Evolutionary conservation across 2,797 vertebrate species (phyloP).

Genomic region (Premnoplex brunnescens): DNA sequence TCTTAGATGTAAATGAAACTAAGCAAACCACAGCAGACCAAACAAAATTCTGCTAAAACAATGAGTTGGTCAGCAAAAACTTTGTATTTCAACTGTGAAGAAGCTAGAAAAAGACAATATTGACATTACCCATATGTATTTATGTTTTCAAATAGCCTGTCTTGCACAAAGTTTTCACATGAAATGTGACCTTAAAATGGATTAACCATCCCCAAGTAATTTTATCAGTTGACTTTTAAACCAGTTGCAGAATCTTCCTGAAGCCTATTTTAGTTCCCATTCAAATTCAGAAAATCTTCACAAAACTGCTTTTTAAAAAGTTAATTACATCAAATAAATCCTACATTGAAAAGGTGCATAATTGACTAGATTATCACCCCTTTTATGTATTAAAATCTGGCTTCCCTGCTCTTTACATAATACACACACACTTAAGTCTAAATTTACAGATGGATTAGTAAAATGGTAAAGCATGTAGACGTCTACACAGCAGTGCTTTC

Average conservation of each 20-base stretch:
- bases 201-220: not conserved
- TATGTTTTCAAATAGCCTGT: not conserved
- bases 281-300: not conserved
- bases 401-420: not conserved
- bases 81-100: not conserved
- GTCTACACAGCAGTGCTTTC: not conserved
- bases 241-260: not conserved
- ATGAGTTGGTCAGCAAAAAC: not conserved
- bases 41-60: not conserved
- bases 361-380: not conserved
- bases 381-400: not conserved
- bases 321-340: not conserved
- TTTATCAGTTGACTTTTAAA: not conserved
- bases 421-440: not conserved
- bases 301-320: not conserved
- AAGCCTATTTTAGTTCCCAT: not conserved
- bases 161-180: not conserved
- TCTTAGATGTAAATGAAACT: not conserved
- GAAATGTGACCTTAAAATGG: not conserved
- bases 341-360: not conserved
- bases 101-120: not conserved
- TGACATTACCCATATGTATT: not conserved
- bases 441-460: not conserved
- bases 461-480: not conserved
- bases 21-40: not conserved